These are phyloP conservation scores for Tribolium madens DNA, from an alignment of 1,140 invertebrate species.

Conservation along the genomic window DNA sequence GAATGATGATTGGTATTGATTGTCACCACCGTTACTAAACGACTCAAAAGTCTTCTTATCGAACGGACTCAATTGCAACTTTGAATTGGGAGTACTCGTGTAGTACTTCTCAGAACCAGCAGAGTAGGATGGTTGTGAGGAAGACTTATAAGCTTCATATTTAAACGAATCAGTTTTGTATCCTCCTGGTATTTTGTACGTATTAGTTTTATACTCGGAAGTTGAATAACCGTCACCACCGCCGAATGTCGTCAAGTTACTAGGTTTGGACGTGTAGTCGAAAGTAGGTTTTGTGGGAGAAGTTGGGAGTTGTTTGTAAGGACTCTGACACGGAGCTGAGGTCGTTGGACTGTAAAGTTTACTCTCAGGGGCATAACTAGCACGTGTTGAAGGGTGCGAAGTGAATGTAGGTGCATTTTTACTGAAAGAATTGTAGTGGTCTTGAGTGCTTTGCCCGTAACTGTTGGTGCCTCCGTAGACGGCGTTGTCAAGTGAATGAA, in stretches of 20 bases:
- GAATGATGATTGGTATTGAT: constrained; percentile 56
- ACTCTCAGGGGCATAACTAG: constrained; percentile 5
- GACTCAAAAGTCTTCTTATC: constrained; percentile 53
- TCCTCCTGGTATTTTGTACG: constrained; percentile 62
- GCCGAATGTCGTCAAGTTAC: background rate
- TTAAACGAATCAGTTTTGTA: constrained; percentile 61
- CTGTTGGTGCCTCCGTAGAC: constrained; percentile 58
- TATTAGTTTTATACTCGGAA: constrained; percentile 61
- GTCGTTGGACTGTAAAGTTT: constrained; percentile 45
- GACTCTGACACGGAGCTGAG: background rate
- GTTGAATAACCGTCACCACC: constrained; percentile 57
- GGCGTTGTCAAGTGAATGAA: constrained; percentile 58
- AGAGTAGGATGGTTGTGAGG: constrained; percentile 61
- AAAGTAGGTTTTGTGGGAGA: constrained; percentile 26
- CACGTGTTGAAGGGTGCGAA: background rate
- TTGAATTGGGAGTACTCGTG: constrained; percentile 64
- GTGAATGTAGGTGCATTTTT: constrained; percentile 51
- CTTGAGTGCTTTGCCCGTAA: constrained; percentile 54
- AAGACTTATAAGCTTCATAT: constrained; percentile 61
- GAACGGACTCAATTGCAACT: constrained; percentile 51
- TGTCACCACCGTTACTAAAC: constrained; percentile 60
- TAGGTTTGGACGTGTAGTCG: constrained; percentile 41
- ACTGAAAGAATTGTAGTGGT: constrained; percentile 35
- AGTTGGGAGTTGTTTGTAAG: constrained; percentile 15
- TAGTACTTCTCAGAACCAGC: constrained; percentile 67